These are phyloP conservation scores for Pangasius mekongensis DNA, from an alignment of 2,797 vertebrate genomes.

Conservation along the genomic window DNA sequence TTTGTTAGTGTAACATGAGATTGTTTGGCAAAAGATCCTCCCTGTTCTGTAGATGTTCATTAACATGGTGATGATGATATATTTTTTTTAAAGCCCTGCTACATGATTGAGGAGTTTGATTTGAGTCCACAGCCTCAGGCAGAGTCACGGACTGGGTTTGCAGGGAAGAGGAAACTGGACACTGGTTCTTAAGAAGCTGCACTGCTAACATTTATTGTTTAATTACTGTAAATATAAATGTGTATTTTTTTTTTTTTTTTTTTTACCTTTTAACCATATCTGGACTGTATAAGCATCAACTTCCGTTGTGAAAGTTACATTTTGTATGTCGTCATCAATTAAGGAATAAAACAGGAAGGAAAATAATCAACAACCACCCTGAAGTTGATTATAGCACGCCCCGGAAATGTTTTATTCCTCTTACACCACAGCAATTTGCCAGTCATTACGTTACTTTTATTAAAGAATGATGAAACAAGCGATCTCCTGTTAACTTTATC, in stretches of 20 bases:
- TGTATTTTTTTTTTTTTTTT: too few relatives aligned
- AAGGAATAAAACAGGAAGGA: not conserved
- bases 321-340: too few relatives aligned
- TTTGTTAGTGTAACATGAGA: not conserved
- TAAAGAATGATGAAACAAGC: not conserved
- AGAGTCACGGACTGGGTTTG: conserved; percentile 17
- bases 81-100: conserved; percentile 67
- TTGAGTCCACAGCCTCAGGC: conserved; percentile 60
- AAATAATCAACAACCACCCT: not conserved
- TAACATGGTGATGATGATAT: not conserved
- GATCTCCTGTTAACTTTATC: not conserved
- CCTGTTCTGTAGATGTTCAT: not conserved
- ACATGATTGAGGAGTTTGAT: conserved; percentile 70
- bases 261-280: too few relatives aligned
- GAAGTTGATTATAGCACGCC: not conserved
- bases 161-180: conserved; percentile 69
- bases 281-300: too few relatives aligned
- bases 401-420: not conserved
- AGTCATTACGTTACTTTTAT: not conserved
- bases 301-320: too few relatives aligned
- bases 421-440: not conserved
- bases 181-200: not conserved
- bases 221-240: not conserved
- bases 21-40: not conserved
- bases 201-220: not conserved